Evolutionary conservation across 2,113 vertebrate species (phyloP).

Genomic region (Telmatochromis sp.): DNA sequence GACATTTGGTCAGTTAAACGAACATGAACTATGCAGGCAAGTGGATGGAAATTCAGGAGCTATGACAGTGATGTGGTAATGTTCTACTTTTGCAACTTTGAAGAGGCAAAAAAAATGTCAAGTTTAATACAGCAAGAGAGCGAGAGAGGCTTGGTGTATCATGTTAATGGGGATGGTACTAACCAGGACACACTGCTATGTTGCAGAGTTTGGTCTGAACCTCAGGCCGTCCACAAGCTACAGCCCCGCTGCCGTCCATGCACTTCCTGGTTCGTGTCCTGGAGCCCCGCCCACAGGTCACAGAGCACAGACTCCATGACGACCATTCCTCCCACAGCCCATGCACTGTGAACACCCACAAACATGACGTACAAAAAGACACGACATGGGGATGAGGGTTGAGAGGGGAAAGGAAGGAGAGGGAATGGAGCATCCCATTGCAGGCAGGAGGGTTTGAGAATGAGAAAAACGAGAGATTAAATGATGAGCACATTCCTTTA

Average conservation of each 20-base stretch:
- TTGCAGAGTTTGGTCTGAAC: constrained; percentile 91
- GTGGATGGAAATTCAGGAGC: neutral
- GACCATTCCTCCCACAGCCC: constrained; percentile 90
- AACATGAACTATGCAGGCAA: neutral
- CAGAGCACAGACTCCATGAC: constrained; percentile 93
- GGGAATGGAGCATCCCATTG: neutral
- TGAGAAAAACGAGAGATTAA: constrained; percentile 47
- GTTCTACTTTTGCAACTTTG: neutral
- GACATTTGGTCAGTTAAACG: neutral
- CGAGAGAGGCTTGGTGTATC: neutral
- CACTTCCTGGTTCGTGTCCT: constrained; percentile 88
- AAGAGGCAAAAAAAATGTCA: neutral
- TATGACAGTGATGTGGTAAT: neutral
- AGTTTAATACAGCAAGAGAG: neutral
- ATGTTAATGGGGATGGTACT: constrained; percentile 75
- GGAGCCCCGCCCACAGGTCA: constrained; percentile 90
- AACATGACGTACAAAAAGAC: constrained; percentile 13
- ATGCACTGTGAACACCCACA: constrained; percentile 80
- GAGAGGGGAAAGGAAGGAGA: neutral
- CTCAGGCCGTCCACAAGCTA: constrained; percentile 80
- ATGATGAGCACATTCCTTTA: constrained; percentile 37
- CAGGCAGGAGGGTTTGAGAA: constrained; percentile 43
- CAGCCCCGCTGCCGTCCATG: constrained; percentile 70
- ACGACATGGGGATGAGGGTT: constrained; percentile 43
- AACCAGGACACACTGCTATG: constrained; percentile 89